Base-by-base conservation (phyloP, 2,888 invertebrate genomes). In the Deroplatys truncata region DNA sequence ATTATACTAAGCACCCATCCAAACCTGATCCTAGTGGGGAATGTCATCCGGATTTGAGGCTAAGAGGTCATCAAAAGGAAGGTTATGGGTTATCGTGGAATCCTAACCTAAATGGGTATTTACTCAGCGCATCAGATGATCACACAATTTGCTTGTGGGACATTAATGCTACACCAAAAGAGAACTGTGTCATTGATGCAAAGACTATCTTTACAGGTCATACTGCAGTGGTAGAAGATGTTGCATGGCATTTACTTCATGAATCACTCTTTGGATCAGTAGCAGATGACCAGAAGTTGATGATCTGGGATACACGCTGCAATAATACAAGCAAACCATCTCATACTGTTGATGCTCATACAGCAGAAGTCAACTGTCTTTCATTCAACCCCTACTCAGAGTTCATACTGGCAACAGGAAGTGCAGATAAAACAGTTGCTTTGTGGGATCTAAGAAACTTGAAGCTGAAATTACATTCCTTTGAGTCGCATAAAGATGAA, bases 91-190 rank as follows among this genome's bases (percentile, higher is more conserved):
- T 99, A 43, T 99, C 99, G 0, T 99, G 99, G 99, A 99, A 99
- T 94, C 98, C 99, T 2, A 99, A 99, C 94, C 94, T 99, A 84
- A 98, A 99, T 94, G 99, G 99, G 7, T 98, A 99, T 93, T 95
- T 99, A 90, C 94, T 99, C 16, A 98, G 98, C 91, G 98, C 98
- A 43, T 96, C 99, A 91, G 99, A 99, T 94, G 99, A 99, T 94
- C 99, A 99, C 94, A 99, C 99, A 29, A 99, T 99, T 92, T 99
- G 99, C 93, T 94, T 99, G 92, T 99, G 99, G 99, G 99, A 99
- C 93, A 99, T 99, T 86, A 99, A 99, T 93, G 98, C 98, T 10
- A 97, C 98, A 0, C 98, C 99, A 0, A 98, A 98, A 93, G 98
- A 99, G 92, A 98, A 98, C 91, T 96, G 98, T 89, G 97, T 98